Evolutionary conservation across 2,113 vertebrate genomes (phyloP).

Genomic region (Vimba vimba): DNA sequence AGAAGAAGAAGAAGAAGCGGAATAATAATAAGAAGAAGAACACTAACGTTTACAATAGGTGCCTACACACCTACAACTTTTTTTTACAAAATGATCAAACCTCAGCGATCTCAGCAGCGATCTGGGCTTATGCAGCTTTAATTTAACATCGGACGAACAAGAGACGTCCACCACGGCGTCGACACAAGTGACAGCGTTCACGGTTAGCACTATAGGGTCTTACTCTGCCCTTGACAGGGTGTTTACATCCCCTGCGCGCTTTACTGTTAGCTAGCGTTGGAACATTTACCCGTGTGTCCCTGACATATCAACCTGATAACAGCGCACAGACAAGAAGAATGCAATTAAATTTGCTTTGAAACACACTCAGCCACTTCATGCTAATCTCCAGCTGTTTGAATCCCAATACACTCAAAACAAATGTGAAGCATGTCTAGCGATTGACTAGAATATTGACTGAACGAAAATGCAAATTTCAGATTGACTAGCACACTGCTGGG

Average conservation of each 20-base stretch:
- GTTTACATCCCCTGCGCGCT: background rate
- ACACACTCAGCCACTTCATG: slow-evolving; percentile 34
- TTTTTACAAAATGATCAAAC: background rate
- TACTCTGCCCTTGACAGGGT: background rate
- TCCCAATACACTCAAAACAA: background rate
- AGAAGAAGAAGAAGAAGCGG: too few species aligned
- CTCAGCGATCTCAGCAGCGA: background rate
- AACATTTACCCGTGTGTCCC: background rate
- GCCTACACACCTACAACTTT: too few species aligned
- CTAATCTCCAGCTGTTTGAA: background rate
- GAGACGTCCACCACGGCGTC: background rate
- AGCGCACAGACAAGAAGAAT: slow-evolving; percentile 29
- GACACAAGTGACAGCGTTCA: background rate
- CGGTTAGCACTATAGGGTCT: background rate
- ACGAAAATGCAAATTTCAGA: background rate
- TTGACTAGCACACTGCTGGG: background rate
- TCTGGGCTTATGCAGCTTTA: background rate
- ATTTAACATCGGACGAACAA: slow-evolving; percentile 22
- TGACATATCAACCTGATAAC: slow-evolving; percentile 19
- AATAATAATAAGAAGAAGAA: too few species aligned
- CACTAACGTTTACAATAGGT: too few species aligned
- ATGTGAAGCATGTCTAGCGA: background rate
- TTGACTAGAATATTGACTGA: background rate
- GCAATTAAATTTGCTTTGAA: slow-evolving; percentile 50
- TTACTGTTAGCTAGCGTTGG: background rate